Conservation (phyloP, 2,888 invertebrate genomes). For the Pyrrhosoma nymphula region DNA sequence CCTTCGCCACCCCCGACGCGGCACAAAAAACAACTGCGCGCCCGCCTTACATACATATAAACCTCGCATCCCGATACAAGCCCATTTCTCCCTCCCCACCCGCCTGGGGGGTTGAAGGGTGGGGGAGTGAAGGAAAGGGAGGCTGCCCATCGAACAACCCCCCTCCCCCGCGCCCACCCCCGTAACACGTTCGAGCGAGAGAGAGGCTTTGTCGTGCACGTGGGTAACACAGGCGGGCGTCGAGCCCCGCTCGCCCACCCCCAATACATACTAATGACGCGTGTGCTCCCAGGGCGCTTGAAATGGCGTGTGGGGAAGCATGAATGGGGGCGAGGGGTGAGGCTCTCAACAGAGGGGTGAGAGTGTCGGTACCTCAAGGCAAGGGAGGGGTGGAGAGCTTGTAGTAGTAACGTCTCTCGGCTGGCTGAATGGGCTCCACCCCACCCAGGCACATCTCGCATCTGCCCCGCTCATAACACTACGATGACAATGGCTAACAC, state of each 20-base stretch:
- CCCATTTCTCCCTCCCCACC: neutral
- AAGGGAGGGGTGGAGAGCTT: neutral
- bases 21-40: neutral
- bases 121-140: neutral
- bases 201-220: neutral
- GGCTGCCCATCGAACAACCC: neutral
- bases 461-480: neutral
- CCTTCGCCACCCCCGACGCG: neutral
- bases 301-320: slow-evolving; percentile 14
- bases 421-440: neutral
- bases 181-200: neutral
- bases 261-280: slow-evolving; percentile 37
- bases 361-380: neutral
- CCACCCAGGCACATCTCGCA: no score
- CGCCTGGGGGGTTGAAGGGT: neutral
- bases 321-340: neutral
- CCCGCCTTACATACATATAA: neutral
- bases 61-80: neutral
- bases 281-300: neutral
- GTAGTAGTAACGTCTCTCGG: neutral
- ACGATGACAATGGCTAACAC: neutral
- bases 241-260: neutral
- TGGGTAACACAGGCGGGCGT: neutral
- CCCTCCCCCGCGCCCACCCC: neutral
- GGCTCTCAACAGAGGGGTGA: neutral